A percentile compares a stretch with the other conserved stretches of the same genome.
Conservation (phyloP, 2,888 invertebrate species). For the Sphaerophoria taeniata region DNA sequence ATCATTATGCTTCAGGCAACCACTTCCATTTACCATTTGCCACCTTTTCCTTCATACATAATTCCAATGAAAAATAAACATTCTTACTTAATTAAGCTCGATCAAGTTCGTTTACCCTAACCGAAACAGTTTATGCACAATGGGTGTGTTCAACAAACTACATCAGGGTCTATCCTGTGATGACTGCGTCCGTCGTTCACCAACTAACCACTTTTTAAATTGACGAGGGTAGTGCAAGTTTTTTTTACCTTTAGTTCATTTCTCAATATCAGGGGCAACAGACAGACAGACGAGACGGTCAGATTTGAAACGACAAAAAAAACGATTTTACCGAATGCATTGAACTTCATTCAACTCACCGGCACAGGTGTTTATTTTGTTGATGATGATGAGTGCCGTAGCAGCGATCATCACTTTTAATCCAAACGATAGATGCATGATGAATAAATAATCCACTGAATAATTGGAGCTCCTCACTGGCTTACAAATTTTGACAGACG, state of each 20-base stretch:
- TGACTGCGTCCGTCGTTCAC: slow-evolving; percentile 32
- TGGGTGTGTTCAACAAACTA: slow-evolving; percentile 64
- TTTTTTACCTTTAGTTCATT: slow-evolving; percentile 9
- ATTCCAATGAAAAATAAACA: slow-evolving; percentile 70
- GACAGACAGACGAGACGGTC: background rate
- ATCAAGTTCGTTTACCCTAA: slow-evolving; percentile 71
- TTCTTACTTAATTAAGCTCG: slow-evolving; percentile 73
- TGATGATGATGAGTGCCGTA: slow-evolving; percentile 70
- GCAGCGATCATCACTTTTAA: slow-evolving; percentile 75
- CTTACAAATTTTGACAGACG: background rate
- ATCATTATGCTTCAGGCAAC: slow-evolving; percentile 7
- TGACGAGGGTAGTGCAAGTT: slow-evolving; percentile 26
- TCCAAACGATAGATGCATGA: slow-evolving; percentile 74
- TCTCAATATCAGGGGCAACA: slow-evolving; percentile 63
- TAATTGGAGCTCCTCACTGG: background rate
- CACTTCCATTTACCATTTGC: slow-evolving; percentile 1
- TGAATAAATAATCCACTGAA: slow-evolving; percentile 14
- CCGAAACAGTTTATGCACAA: slow-evolving; percentile 64
- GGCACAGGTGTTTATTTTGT: slow-evolving; percentile 74
- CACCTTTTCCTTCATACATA: slow-evolving; percentile 52
- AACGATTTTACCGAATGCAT: slow-evolving; percentile 23
- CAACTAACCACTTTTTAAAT: slow-evolving; percentile 39
- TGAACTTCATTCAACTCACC: slow-evolving; percentile 75
- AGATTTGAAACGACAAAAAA: background rate
- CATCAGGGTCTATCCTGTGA: background rate